Base-by-base conservation (phyloP, 2,797 vertebrate genomes). In the Pseudopleuronectes americanus region DNA sequence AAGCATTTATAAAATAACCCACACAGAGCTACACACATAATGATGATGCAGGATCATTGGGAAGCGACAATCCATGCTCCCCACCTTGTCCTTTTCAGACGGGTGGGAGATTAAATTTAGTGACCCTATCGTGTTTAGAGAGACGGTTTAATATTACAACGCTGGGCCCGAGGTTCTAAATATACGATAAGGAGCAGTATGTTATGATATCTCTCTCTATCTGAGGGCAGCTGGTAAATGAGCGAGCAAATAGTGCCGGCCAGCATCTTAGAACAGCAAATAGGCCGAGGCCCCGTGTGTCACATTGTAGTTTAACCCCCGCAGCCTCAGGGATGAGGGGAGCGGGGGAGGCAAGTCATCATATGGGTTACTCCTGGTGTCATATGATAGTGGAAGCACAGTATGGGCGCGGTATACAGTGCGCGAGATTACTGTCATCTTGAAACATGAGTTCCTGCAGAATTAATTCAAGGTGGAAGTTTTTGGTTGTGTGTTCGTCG, bases 141-240 rank as follows among this genome's bases (percentile, higher is more conserved):
- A 92, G 87, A 81, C 75, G 90, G 93, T 95, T 93, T 99, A 96
- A 93, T 74, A 92, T 98, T 97, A 97, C 97, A 96, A 93, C 84
- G 86, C 90, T 74, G 79, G 84, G 92, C 82, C 67, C 16, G 76
- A 63, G 68, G 56, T 90, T 94, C 96, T 98, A 99, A 97, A 97
- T 97, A 98, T 98, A 99, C 95, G 84, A 84, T 62, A 70, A 89
- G 87, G 75, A 87, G 83, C 87, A 77, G 73, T 90, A 89, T 95
- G 95, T 96, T 97, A 95, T 94, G 95, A 96, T 95, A 95, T 91
- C 90, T 95, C 26, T 91, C 94, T 92, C 93, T 80, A 76, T 49
- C 55, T 91, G 79, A 87, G 89, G 91, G 94, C 92, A 93, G 94
- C 91, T 92, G 95, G 91, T 94, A 93, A 91, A 94, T 94, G 93